phyloP scores from a whole-genome alignment of 2,797 vertebrate genomes.

The Vespertilio murinus region DNA sequence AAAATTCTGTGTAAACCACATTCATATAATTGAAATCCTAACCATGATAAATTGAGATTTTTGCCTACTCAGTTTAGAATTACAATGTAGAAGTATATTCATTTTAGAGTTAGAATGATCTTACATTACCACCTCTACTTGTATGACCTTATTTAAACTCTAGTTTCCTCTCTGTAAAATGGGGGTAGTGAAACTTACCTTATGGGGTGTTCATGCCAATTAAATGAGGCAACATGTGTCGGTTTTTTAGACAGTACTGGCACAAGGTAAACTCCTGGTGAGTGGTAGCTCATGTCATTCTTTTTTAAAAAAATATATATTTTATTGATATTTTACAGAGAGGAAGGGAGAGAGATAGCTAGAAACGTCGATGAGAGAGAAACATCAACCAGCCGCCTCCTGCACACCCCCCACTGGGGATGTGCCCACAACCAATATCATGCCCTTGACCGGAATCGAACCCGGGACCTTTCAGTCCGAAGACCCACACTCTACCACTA shows the following conservation, averaged over 20 bases:
- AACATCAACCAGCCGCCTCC: too few relatives aligned
- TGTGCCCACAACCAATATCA: too few relatives aligned
- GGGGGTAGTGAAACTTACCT: neutral
- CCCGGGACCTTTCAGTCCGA: too few relatives aligned
- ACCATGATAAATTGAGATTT: neutral
- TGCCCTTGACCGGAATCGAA: too few relatives aligned
- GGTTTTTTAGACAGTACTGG: neutral
- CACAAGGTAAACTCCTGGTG: neutral
- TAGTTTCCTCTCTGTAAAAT: constrained; percentile 27
- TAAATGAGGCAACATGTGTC: neutral
- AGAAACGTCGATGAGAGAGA: too few relatives aligned
- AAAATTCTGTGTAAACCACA: neutral
- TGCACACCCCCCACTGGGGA: too few relatives aligned
- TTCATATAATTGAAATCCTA: neutral
- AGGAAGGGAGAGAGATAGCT: too few relatives aligned
- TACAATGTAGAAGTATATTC: neutral
- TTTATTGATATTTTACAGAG: too few relatives aligned
- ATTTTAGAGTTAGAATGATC: neutral
- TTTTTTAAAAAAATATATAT: too few relatives aligned
- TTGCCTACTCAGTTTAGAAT: neutral
- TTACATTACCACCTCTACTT: neutral
- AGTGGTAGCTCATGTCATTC: neutral
- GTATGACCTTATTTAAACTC: neutral
- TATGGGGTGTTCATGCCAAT: neutral
- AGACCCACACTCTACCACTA: too few relatives aligned